Base-by-base conservation (phyloP, 2,113 vertebrate genomes). In the Panthera uncia region DNA sequence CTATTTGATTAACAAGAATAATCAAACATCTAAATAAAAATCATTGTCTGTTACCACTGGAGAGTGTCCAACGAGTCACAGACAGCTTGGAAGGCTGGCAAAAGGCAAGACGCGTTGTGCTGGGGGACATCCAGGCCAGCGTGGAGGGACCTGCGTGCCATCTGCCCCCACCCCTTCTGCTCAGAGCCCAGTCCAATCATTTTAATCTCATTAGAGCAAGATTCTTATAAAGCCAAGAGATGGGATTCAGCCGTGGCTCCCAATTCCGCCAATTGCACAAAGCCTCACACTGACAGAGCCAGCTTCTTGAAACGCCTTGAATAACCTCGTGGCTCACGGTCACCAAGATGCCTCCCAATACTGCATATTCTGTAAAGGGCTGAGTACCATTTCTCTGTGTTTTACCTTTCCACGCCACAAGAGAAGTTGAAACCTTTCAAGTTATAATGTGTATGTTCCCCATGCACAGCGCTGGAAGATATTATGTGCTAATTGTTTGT, bases 11-110 rank as follows among this genome's bases (percentile, higher is more conserved):
- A 98, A 98, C 98, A 98, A 0, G 6, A 95, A 98, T 97, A 98
- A 98, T 97, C 76, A 98, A 98, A 98, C 95, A 98, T 97, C 96
- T 98, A 97, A 99, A 98, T 98, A 97, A 98, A 98, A 98, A 98
- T 97, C 96, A 97, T 98, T 86, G 96, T 98, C 98, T 98, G 93
- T 97, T 91, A 84, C 96, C 86, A 95, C 91, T 98, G 98, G 97
- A 97, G 78, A 94, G 69, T 78, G 79, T 98, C 98, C 98, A 99
- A 93, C 41, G 95, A 41, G 45, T 96, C 71, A 21, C 93, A 97
- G 96, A 97, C 97, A 96, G 94, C 96, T 98, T 98, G 97, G 96
- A 98, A 98, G 98, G 93, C 98, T 99, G 98, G 13, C 89, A 98
- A 98, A 97, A 82, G 94, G 88, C 97, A 79, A 92, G 96, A 96